Evolutionary conservation across 2,113 vertebrate genomes (phyloP), one percentile per base, ranked within the genome.

Genomic region (Petrocephalus microphthalmus): DNA sequence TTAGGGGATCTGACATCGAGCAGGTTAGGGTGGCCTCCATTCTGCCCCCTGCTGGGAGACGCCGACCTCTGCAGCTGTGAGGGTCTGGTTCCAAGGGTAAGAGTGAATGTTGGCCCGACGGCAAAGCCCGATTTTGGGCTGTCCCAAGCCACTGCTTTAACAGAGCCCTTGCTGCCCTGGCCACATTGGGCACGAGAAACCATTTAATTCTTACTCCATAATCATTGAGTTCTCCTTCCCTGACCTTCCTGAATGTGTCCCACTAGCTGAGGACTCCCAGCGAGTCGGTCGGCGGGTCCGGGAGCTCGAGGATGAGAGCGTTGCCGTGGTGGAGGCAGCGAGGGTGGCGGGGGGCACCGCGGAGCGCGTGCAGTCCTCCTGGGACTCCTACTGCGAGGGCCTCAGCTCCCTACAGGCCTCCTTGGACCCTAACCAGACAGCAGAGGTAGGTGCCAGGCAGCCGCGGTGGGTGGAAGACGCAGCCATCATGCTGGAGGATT

Each of bases 351-450:
- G 91, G 45, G 90, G 89, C 7, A 92, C 88, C 1, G 85, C 97
- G 52, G 92, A 94, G 45, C 95, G 95, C 86, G 92, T 95, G 17
- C 87, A 95, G 25, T 89, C 90, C 7, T 93, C 91, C 25, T 97
- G 97, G 96, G 90, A 89, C 84, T 91, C 88, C 64, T 97, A 96
- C 29, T 87, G 85, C 33, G 93, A 96, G 90, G 94, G 92, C 3
- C 92, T 94, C 3, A 71, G 20, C 49, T 92, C 93, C n/a, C 84
- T 97, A 5, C 95, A 94, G 89, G 85, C 54, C 0, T 96, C 94
- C 93, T 92, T 97, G 90, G 95, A 60, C 1, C 84, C 86, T 29
- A 20, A 2, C 10, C 86, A 56, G n/a, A 87, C 51, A 87, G 20
- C 56, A 87, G 90, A 91, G 91, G 91, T 91, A 89, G 1, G 37